Evolutionary conservation across 2,888 invertebrate species (phyloP).

Genomic region (Portevinia maculata): DNA sequence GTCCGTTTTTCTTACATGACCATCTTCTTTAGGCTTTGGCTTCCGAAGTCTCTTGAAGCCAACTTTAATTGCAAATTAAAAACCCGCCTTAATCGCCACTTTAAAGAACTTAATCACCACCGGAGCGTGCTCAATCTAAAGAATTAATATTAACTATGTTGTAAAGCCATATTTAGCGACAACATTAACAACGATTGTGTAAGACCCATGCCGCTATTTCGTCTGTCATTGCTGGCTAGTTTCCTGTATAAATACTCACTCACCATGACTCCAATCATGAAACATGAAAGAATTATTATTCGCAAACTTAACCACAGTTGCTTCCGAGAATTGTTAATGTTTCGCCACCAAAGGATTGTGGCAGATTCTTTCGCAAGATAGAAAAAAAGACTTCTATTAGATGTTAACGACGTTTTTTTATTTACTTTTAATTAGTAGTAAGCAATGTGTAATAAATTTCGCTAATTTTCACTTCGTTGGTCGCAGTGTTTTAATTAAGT

Average conservation of each 20-base stretch:
- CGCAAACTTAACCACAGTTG: constrained; percentile 56
- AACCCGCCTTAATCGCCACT: not conserved
- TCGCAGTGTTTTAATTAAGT: constrained; percentile 2
- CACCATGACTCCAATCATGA: not conserved
- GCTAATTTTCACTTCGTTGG: constrained; percentile 34
- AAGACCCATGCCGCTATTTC: constrained; percentile 30
- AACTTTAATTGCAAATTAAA: not conserved
- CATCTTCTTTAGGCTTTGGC: no score
- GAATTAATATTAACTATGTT: constrained; percentile 3
- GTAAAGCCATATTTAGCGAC: constrained; percentile 28
- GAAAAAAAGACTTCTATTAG: constrained; percentile 15
- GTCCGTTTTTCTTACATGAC: no score
- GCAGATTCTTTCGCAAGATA: constrained; percentile 7
- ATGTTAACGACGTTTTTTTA: constrained; percentile 37
- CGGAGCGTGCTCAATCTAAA: constrained; percentile 14
- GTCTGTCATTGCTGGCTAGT: constrained; percentile 34
- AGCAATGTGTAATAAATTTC: constrained; percentile 60
- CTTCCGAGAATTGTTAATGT: constrained; percentile 66
- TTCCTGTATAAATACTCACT: constrained; percentile 29
- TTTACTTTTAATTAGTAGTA: constrained; percentile 72
- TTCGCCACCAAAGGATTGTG: constrained; percentile 1
- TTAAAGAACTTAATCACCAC: not conserved
- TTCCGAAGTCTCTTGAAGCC: no score
- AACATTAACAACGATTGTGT: constrained; percentile 25
- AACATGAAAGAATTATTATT: constrained; percentile 56